phyloP scores from a whole-genome alignment of 2,797 vertebrate species.

The Avahi laniger region DNA sequence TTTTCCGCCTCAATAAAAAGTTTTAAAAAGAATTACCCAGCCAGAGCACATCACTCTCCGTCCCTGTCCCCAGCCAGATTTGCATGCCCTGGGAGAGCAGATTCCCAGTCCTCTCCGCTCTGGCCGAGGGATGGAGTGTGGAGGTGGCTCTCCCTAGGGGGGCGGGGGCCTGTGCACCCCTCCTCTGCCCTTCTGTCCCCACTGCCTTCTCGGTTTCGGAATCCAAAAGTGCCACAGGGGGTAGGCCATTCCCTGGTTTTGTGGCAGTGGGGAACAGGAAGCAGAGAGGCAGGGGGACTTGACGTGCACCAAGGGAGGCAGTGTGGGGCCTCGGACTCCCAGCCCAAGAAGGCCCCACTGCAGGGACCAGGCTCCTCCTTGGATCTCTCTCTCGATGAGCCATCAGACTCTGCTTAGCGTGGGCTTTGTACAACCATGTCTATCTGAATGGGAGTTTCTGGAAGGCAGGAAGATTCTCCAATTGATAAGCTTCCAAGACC shows the following conservation, averaged over 20 bases:
- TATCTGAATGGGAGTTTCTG: not conserved
- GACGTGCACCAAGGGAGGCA: not conserved
- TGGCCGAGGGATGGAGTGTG: not conserved
- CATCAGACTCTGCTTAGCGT: not conserved
- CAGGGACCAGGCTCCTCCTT: not conserved
- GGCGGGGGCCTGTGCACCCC: fast-evolving
- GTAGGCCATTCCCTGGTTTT: not conserved
- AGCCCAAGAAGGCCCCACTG: not conserved
- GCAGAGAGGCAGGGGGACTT: not conserved
- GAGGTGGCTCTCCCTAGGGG: not conserved
- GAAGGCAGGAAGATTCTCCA: constrained; percentile 35
- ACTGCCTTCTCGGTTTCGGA: not conserved
- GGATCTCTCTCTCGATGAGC: not conserved
- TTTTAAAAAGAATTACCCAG: not conserved
- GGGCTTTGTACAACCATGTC: not conserved
- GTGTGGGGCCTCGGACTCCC: not conserved
- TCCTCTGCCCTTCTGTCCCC: not conserved
- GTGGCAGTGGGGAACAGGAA: not conserved
- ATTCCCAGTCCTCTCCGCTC: not conserved
- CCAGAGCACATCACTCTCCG: too few species aligned
- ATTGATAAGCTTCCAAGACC: not conserved
- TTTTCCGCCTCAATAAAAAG: not conserved
- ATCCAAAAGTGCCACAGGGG: not conserved
- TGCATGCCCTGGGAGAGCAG: not conserved
- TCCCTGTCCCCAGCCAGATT: not conserved